These are phyloP conservation scores for Mythimna ferrago DNA, from an alignment of 2,888 invertebrate genomes.

Conservation along the genomic window DNA sequence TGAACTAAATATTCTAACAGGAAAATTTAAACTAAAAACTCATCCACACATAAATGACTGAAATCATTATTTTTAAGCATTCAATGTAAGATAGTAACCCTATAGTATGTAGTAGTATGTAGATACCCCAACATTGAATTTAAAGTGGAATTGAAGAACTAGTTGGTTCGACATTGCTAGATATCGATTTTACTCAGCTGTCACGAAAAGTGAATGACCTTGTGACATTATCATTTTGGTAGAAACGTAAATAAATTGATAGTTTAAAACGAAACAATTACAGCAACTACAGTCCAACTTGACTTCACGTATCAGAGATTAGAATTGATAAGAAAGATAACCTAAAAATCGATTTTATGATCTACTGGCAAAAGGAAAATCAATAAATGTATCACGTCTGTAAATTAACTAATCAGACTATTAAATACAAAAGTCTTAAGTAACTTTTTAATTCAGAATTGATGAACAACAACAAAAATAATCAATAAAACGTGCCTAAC, in stretches of 20 bases:
- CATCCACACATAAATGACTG: background rate
- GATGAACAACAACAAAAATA: constrained; percentile 58
- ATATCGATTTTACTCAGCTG: constrained; percentile 57
- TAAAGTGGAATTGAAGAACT: background rate
- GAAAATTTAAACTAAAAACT: background rate
- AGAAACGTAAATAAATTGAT: constrained; percentile 2
- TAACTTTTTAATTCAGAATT: constrained; percentile 37
- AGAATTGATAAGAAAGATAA: constrained; percentile 72
- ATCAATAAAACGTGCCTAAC: constrained; percentile 72
- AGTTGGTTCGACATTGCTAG: background rate
- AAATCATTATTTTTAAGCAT: background rate
- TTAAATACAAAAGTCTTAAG: background rate
- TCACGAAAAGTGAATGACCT: constrained; percentile 52
- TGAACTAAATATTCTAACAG: background rate
- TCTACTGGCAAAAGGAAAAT: constrained; percentile 8
- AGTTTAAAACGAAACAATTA: background rate
- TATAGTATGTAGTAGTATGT: background rate
- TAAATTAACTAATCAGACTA: background rate
- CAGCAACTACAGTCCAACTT: constrained; percentile 3
- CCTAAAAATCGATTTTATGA: constrained; percentile 52
- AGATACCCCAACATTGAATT: background rate
- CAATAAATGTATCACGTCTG: background rate
- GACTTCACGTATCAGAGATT: constrained; percentile 35
- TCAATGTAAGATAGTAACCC: background rate
- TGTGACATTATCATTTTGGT: constrained; percentile 24